Conservation (phyloP, 2,888 invertebrate genomes). For the Nipponacmea schrenckii region DNA sequence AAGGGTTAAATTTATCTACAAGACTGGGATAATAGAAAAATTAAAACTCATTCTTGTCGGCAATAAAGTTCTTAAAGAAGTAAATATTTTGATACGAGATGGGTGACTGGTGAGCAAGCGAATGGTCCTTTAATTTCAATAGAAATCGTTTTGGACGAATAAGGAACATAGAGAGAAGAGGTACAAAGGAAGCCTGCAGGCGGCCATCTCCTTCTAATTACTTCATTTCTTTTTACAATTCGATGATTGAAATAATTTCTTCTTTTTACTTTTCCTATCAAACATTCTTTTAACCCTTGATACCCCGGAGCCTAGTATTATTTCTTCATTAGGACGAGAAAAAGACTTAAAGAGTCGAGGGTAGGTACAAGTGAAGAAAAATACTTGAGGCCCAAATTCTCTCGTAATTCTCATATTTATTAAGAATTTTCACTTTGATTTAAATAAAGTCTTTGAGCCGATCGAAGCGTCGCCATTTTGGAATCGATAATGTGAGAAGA, state of each 20-base stretch:
- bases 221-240: background rate
- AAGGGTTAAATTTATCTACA: background rate
- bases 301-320: background rate
- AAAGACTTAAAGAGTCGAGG: slow-evolving; percentile 4
- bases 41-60: background rate
- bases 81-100: slow-evolving; percentile 5
- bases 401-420: background rate
- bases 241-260: slow-evolving; percentile 2
- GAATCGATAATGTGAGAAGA: too few species aligned
- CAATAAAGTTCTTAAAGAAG: background rate
- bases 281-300: background rate
- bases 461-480: too few species aligned
- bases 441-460: too few species aligned
- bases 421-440: too few species aligned
- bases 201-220: slow-evolving; percentile 2
- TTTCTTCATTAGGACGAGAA: background rate
- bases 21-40: background rate
- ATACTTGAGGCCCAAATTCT: background rate
- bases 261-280: slow-evolving; percentile 6
- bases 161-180: background rate
- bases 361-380: background rate
- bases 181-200: slow-evolving; percentile 2
- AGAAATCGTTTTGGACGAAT: background rate
- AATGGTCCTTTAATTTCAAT: slow-evolving; percentile 2
- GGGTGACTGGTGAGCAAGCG: background rate